Percentiles rank a stretch among this genome's conserved stretches.
Conservation (phyloP, 2,113 vertebrate species). For the Probosciger aterrimus region DNA sequence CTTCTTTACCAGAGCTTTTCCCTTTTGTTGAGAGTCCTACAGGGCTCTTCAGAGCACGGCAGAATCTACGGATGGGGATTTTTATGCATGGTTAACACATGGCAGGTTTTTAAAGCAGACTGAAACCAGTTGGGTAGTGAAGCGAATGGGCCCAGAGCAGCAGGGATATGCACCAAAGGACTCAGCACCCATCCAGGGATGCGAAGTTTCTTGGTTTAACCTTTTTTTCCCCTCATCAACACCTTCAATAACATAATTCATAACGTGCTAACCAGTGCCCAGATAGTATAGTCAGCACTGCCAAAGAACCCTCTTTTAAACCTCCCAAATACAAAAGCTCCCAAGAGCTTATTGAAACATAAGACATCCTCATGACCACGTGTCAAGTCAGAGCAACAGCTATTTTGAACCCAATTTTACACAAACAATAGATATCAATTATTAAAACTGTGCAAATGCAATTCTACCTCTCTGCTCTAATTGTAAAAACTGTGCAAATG, state of each 20-base stretch:
- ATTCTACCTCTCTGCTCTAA: not conserved
- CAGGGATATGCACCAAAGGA: not conserved
- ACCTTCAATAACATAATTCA: not conserved
- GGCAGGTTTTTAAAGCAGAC: not conserved
- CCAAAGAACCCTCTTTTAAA: not conserved
- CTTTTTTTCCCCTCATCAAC: not conserved
- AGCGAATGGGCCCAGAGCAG: rapidly evolving
- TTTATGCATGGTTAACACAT: not conserved
- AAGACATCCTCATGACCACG: not conserved
- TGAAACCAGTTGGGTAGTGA: not conserved
- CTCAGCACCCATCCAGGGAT: not conserved
- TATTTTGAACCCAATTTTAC: not conserved
- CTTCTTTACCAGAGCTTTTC: not conserved
- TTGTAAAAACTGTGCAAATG: not conserved
- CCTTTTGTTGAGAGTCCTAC: not conserved
- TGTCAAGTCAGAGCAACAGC: not conserved
- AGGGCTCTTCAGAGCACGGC: not conserved
- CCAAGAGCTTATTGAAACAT: not conserved
- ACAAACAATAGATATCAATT: not conserved
- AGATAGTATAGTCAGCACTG: not conserved
- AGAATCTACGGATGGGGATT: not conserved
- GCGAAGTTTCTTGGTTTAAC: not conserved
- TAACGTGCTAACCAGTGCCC: rapidly evolving
- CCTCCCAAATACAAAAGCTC: not conserved
- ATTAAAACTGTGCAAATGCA: not conserved